phyloP scores from a whole-genome alignment of 1,140 invertebrate species.

The Bicyclus anynana region DNA sequence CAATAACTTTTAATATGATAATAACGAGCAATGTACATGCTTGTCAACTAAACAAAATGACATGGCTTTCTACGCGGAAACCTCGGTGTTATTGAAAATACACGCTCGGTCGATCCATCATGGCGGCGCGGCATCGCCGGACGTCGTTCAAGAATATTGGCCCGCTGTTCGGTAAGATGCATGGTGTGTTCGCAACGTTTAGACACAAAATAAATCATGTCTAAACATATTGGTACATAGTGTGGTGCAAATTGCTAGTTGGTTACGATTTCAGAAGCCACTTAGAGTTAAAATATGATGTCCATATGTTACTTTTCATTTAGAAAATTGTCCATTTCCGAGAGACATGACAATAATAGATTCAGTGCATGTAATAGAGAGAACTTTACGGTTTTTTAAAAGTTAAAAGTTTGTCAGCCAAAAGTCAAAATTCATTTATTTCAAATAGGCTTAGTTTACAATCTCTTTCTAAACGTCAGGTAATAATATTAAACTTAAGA shows the following conservation, averaged over 20 bases:
- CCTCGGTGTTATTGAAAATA: constrained; percentile 40
- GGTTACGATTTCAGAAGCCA: too few relatives aligned
- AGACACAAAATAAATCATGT: constrained; percentile 27
- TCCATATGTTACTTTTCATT: too few relatives aligned
- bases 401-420: too few relatives aligned
- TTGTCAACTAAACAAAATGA: constrained; percentile 29
- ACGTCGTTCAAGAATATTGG: constrained; percentile 33
- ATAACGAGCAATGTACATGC: constrained; percentile 31
- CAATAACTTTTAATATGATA: constrained; percentile 14
- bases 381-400: too few relatives aligned
- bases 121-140: constrained; percentile 27
- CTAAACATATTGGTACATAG: constrained; percentile 15
- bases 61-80: constrained; percentile 45
- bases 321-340: too few relatives aligned
- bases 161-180: constrained; percentile 22
- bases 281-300: too few relatives aligned
- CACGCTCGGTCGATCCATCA: constrained; percentile 39
- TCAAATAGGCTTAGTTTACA: too few relatives aligned
- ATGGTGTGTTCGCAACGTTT: constrained; percentile 20
- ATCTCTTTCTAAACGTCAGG: too few relatives aligned
- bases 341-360: too few relatives aligned
- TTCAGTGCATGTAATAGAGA: too few relatives aligned
- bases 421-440: too few relatives aligned
- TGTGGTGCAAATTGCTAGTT: constrained; percentile 20
- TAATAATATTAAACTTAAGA: too few relatives aligned